Percentiles rank a stretch among this genome's conserved stretches.
Conservation (phyloP, 1,140 invertebrate genomes). For the Physella acuta region DNA sequence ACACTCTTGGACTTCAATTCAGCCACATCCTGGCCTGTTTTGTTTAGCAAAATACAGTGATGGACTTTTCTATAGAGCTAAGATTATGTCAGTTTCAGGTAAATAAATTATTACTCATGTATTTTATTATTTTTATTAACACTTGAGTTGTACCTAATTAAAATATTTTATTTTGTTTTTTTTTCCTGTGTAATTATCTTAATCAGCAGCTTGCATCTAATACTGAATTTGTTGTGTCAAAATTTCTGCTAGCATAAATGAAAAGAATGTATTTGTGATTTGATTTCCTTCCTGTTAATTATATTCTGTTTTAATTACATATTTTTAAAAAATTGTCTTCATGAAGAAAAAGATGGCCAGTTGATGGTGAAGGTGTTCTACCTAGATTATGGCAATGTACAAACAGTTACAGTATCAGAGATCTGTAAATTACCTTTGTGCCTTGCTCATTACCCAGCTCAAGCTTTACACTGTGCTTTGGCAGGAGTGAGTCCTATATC, state of each 20-base stretch:
- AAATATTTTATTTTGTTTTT: not conserved
- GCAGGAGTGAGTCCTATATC: not conserved
- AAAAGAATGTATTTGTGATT: no score
- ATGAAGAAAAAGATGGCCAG: no score
- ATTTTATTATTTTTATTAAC: not conserved
- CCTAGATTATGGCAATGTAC: slow-evolving; percentile 3
- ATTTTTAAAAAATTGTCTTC: no score
- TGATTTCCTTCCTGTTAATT: no score
- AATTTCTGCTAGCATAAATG: no score
- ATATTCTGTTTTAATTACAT: no score
- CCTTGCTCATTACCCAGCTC: not conserved
- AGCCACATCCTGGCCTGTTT: slow-evolving; percentile 1
- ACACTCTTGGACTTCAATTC: no score
- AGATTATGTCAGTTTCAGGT: slow-evolving; percentile 10
- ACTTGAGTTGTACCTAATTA: not conserved
- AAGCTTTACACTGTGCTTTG: not conserved
- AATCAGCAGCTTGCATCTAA: no score
- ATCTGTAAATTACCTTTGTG: not conserved
- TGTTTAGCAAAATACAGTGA: slow-evolving; percentile 5
- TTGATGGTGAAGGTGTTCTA: not conserved
- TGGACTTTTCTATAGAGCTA: slow-evolving; percentile 2
- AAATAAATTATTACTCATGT: not conserved
- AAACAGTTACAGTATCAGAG: not conserved
- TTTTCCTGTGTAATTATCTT: no score
- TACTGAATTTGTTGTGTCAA: no score